Conservation (phyloP, 2,113 vertebrate genomes). For the Orycteropus afer region DNA sequence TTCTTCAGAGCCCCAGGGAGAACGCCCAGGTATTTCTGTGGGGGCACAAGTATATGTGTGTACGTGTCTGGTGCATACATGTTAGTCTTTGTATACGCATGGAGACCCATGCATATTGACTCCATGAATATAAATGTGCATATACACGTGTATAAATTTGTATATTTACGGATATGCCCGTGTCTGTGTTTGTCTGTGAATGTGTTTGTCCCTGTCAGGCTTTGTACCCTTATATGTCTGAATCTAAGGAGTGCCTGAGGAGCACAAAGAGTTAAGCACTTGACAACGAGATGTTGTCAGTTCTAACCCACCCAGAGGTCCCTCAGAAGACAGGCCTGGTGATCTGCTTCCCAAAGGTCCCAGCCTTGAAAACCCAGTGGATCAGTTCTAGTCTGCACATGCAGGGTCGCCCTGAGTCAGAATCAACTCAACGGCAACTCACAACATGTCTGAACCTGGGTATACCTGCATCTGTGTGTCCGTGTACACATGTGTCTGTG, state of each 20-base stretch:
- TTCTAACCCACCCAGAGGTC: background rate
- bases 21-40: background rate
- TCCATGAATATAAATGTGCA: background rate
- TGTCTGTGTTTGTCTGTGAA: background rate
- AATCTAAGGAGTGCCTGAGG: background rate
- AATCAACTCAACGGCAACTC: background rate
- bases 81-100: background rate
- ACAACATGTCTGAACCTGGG: background rate
- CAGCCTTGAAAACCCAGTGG: background rate
- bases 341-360: background rate
- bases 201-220: background rate
- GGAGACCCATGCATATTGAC: background rate
- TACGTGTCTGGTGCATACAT: background rate
- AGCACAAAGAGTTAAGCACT: background rate
- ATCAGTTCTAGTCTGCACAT: background rate
- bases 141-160: background rate
- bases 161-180: background rate
- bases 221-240: background rate
- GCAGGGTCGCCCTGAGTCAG: background rate
- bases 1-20: background rate
- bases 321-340: background rate
- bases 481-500: no score
- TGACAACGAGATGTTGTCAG: background rate
- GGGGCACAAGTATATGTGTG: accelerated
- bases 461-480: background rate